Evolutionary conservation across 1,140 invertebrate species (phyloP).

Genomic region (Planococcus citri): DNA sequence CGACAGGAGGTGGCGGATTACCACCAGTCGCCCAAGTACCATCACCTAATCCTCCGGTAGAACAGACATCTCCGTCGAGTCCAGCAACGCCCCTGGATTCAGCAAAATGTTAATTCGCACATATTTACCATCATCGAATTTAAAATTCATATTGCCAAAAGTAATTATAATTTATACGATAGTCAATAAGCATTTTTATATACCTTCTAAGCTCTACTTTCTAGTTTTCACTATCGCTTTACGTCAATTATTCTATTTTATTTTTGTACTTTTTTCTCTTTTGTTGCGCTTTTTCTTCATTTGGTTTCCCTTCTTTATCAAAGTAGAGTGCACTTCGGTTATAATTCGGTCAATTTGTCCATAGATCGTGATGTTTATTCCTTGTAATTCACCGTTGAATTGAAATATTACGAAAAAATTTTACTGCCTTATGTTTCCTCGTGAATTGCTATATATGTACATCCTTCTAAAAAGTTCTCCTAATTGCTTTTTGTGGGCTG

Average conservation of each 20-base stretch:
- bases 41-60: constrained; percentile 20
- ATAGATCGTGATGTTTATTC: no score
- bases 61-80: constrained; percentile 21
- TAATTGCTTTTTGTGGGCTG: no score
- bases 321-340: no score
- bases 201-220: not conserved
- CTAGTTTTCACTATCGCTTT: not conserved
- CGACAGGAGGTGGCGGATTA: constrained; percentile 14
- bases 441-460: no score
- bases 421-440: no score
- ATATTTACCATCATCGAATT: not conserved
- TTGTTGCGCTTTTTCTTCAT: no score
- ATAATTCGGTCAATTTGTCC: no score
- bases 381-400: no score
- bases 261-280: no score
- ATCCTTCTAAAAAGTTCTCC: no score
- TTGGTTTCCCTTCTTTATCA: no score
- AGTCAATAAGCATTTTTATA: not conserved
- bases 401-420: no score
- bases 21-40: constrained; percentile 22
- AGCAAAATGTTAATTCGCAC: constrained; percentile 22
- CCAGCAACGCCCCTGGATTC: constrained; percentile 23
- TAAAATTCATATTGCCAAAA: not conserved
- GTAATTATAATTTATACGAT: not conserved
- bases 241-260: not conserved